Conservation (phyloP, 2,113 vertebrate species). For the Otolemur garnettii region DNA sequence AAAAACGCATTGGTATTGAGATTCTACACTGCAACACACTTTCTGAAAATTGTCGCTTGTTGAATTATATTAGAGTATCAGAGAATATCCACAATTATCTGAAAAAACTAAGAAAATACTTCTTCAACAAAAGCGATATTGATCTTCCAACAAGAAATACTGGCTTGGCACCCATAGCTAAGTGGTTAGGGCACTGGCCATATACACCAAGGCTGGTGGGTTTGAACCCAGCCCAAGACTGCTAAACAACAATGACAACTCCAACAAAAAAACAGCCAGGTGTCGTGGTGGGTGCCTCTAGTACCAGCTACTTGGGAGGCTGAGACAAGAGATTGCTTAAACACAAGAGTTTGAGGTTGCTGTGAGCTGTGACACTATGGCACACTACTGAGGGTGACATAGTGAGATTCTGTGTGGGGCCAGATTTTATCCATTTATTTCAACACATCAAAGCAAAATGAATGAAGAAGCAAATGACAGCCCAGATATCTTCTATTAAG, state of each 20-base stretch:
- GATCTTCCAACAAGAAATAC: not conserved
- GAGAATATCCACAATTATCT: not conserved
- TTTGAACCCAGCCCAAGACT: too few species aligned
- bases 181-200: too few species aligned
- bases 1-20: not conserved
- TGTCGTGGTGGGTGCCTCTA: too few species aligned
- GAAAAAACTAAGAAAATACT: slow-evolving; percentile 15
- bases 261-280: too few species aligned
- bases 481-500: not conserved
- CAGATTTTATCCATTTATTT: not conserved
- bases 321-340: too few species aligned
- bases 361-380: too few species aligned
- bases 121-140: not conserved
- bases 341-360: too few species aligned
- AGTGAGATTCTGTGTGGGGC: not conserved
- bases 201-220: too few species aligned
- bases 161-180: too few species aligned
- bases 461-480: not conserved
- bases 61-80: not conserved
- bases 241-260: too few species aligned
- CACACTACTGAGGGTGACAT: too few species aligned
- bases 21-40: not conserved
- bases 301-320: too few species aligned
- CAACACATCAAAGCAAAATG: not conserved
- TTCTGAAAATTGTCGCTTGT: slow-evolving; percentile 22